Evolutionary conservation across 2,797 vertebrate genomes (phyloP).

Genomic region (Pseudochromis fuscus): DNA sequence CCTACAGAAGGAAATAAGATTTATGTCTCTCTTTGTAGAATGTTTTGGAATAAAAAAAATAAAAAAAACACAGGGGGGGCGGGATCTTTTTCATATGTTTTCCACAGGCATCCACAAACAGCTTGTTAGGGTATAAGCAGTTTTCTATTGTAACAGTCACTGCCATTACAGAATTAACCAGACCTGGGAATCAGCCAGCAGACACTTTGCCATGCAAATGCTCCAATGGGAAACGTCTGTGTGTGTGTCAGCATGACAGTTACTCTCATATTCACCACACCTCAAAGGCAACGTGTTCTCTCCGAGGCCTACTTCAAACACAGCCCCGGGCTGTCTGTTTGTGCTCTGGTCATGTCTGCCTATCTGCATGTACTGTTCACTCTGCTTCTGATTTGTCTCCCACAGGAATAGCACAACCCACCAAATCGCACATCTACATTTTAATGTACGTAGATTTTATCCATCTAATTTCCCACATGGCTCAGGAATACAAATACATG

Average conservation of each 20-base stretch:
- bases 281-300: constrained; percentile 70
- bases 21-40: constrained; percentile 47
- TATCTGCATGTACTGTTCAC: constrained; percentile 50
- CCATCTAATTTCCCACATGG: constrained; percentile 69
- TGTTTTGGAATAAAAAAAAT: constrained; percentile 41
- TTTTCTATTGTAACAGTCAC: constrained; percentile 34
- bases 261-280: constrained; percentile 63
- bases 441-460: constrained; percentile 71
- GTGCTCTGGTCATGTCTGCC: constrained; percentile 70
- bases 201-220: constrained; percentile 76
- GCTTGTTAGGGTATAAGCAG: constrained; percentile 27
- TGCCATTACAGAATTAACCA: constrained; percentile 50
- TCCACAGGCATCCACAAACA: constrained; percentile 24
- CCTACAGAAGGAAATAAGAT: constrained; percentile 62
- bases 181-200: constrained; percentile 72
- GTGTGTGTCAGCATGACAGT: constrained; percentile 73
- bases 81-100: constrained; percentile 31
- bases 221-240: constrained; percentile 68
- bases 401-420: constrained; percentile 63
- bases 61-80: neutral
- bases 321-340: constrained; percentile 62
- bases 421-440: constrained; percentile 68
- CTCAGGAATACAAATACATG: constrained; percentile 55
- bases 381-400: constrained; percentile 66
- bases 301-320: constrained; percentile 73